Conservation (phyloP, 2,888 invertebrate genomes). For the Acanthosepion pharaonis region DNA sequence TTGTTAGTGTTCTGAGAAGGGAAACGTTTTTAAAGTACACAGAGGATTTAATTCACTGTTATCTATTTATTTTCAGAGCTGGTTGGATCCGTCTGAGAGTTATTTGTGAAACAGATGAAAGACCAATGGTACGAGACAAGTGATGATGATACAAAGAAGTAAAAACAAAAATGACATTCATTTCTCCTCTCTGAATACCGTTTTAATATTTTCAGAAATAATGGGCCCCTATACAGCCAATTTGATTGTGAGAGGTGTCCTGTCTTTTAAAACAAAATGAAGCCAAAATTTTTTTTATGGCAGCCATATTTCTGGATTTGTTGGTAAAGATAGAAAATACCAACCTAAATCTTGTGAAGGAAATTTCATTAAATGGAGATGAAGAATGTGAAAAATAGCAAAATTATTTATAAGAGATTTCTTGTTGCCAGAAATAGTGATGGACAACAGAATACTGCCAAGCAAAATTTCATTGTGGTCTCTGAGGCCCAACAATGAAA, state of each 20-base stretch:
- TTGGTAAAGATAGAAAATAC: not conserved
- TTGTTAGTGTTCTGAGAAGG: too few species aligned
- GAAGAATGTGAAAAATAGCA: not conserved
- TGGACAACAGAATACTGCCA: not conserved
- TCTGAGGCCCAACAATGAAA: not conserved
- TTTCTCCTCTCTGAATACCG: slow-evolving; percentile 37
- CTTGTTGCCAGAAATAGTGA: not conserved
- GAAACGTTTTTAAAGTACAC: not conserved
- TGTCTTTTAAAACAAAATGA: not conserved
- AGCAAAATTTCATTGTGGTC: not conserved
- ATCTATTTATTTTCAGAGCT: slow-evolving; percentile 58
- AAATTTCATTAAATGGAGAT: not conserved
- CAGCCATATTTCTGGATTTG: slow-evolving; percentile 16
- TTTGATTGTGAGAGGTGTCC: slow-evolving; percentile 24
- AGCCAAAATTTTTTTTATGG: not conserved
- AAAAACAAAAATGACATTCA: not conserved
- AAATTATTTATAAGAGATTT: not conserved
- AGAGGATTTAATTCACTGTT: not conserved
- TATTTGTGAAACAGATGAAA: slow-evolving; percentile 67
- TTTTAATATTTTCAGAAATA: not conserved
- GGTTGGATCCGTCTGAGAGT: slow-evolving; percentile 66
- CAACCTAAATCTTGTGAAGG: not conserved
- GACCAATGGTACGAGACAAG: slow-evolving; percentile 49
- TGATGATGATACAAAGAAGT: slow-evolving; percentile 35
- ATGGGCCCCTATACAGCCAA: not conserved